phyloP scores from a whole-genome alignment of 2,888 invertebrate species.

The Eupithecia tripunctaria region DNA sequence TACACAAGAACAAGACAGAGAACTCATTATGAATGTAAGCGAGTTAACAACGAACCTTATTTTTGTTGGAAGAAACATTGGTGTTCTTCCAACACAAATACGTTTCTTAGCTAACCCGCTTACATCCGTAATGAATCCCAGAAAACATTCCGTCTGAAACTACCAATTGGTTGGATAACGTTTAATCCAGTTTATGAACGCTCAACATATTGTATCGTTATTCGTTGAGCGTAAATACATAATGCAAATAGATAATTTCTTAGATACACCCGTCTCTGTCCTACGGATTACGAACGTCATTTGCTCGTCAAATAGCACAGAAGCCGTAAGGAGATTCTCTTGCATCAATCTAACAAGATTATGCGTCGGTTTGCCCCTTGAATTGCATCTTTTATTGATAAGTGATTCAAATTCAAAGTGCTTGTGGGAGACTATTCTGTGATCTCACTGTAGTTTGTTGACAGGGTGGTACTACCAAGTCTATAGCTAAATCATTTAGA shows the following conservation, averaged over 20 bases:
- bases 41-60: too few species aligned
- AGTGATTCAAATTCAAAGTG: neutral
- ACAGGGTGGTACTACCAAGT: neutral
- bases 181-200: neutral
- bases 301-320: constrained; percentile 43
- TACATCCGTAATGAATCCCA: too few species aligned
- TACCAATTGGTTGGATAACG: too few species aligned
- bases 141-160: too few species aligned
- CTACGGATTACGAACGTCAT: constrained; percentile 38
- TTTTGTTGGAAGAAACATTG: too few species aligned
- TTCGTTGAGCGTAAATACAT: neutral
- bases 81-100: too few species aligned
- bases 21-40: too few species aligned
- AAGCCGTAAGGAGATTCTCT: constrained; percentile 9
- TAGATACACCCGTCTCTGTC: constrained; percentile 9
- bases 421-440: neutral
- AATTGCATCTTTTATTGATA: neutral
- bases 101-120: too few species aligned
- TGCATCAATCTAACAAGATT: constrained; percentile 6
- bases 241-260: neutral
- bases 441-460: neutral
- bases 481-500: neutral
- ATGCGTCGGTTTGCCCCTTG: neutral
- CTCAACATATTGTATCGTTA: neutral
- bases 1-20: too few species aligned